Base-by-base conservation (phyloP, 2,797 vertebrate species). In the Phataginus tricuspis region DNA sequence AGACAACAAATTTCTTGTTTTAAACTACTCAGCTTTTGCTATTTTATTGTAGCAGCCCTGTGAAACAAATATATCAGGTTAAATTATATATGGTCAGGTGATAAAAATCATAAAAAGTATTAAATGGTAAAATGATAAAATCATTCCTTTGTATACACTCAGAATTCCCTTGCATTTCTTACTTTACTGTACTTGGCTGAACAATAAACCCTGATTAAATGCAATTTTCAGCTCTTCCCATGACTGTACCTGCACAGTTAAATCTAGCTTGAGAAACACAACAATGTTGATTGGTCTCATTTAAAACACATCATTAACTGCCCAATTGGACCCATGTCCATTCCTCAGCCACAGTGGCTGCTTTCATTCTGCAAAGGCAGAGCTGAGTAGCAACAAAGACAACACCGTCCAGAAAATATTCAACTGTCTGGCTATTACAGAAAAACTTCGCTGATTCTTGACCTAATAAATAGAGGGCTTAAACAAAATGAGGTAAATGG, bases 21-120 rank as follows among this genome's bases (percentile, higher is more conserved):
- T 79, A 72, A 91, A 61, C 6, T 37, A 92, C 19, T 66, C 37
- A 94, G 12, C 93, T 74, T 75, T 23, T 75, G 51, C 39, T 14
- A n/a, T 10, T 78, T 59, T 84, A 66, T 69, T 86, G 88, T 7
- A 63, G 55, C 29, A 39, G 27, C 5, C 42, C 27, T 72, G 57
- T 12, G 59, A 93, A 91, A 57, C 49, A 57, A 88, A 88, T n/a
- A 71, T 13, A 77, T 15, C 13, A 77, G 42, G 27, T 93, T 93
- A 79, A 91, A 78, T 71, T 57, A 77, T 31, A 83, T 13, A 68
- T 49, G 23, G 37, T 37, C 59, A 61, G 37, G 51, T 49, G n/a
- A 88, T 29, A 71, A 74, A 74, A 75, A 85, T 57, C n/a, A 64
- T 79, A 78, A 59, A 83, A 91, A 82, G 51, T 90, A 95, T 82